These are phyloP conservation scores for Lasioglossum lativentre DNA, from an alignment of 2,888 invertebrate genomes.

Conservation along the genomic window DNA sequence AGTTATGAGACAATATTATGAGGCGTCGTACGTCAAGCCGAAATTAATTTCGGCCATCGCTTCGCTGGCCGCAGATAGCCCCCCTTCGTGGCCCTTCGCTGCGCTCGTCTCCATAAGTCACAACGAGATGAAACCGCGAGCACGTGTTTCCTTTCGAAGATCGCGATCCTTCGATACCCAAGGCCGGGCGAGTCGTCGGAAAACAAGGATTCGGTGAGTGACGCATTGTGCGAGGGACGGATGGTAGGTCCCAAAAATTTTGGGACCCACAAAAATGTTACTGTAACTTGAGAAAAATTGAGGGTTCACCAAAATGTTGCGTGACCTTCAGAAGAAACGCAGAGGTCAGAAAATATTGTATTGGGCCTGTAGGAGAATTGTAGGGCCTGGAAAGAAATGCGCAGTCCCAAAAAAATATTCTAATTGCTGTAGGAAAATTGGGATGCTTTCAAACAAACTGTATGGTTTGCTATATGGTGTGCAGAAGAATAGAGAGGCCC, in stretches of 20 bases:
- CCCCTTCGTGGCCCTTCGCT: neutral
- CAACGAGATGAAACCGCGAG: neutral
- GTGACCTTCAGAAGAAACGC: no score
- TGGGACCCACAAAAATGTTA: neutral
- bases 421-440: no score
- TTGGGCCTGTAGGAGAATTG: neutral
- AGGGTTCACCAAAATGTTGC: neutral
- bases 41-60: conserved; percentile 80
- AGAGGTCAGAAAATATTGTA: no score
- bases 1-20: conserved; percentile 84
- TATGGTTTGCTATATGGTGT: no score
- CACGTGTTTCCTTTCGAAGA: neutral
- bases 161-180: neutral
- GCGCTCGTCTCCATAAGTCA: conserved; percentile 13
- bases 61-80: conserved; percentile 9
- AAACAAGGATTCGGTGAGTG: neutral
- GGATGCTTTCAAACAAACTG: no score
- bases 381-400: neutral
- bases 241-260: neutral
- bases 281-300: neutral
- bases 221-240: no score
- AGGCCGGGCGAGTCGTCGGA: neutral
- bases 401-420: no score
- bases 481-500: no score
- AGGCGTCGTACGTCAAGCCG: conserved; percentile 80